Percentiles rank a stretch among this genome's conserved stretches.
Evolutionary conservation across 2,113 vertebrate genomes (phyloP).

Genomic region (Scolopax mira): DNA sequence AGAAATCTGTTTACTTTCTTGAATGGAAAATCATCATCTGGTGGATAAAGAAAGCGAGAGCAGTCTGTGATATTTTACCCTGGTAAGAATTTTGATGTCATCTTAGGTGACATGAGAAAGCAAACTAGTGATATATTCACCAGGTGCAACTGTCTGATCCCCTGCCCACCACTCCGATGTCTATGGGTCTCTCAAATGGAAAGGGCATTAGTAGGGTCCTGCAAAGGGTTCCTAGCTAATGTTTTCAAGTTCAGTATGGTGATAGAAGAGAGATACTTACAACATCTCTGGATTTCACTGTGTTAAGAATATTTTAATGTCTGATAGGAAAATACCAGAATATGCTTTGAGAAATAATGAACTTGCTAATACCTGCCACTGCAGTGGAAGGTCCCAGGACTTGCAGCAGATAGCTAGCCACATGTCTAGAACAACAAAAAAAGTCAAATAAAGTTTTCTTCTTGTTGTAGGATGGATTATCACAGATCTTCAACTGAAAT

Average conservation of each 20-base stretch:
- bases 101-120: neutral
- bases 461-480: neutral
- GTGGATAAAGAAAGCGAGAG: neutral
- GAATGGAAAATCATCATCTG: neutral
- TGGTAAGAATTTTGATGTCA: neutral
- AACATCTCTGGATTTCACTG: neutral
- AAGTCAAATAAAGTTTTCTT: neutral
- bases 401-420: neutral
- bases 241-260: neutral
- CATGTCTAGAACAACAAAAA: neutral
- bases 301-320: neutral
- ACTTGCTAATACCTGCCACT: neutral
- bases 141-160: neutral
- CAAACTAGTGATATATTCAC: neutral
- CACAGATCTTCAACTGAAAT: neutral
- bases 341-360: neutral
- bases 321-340: neutral
- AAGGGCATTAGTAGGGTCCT: neutral
- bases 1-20: neutral
- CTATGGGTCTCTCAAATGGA: fast-evolving
- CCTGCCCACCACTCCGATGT: fast-evolving
- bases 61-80: neutral
- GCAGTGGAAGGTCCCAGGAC: neutral
- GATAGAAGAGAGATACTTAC: neutral
- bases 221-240: neutral